Base-by-base conservation (phyloP, 2,888 invertebrate species). In the Chalcis sispes region DNA sequence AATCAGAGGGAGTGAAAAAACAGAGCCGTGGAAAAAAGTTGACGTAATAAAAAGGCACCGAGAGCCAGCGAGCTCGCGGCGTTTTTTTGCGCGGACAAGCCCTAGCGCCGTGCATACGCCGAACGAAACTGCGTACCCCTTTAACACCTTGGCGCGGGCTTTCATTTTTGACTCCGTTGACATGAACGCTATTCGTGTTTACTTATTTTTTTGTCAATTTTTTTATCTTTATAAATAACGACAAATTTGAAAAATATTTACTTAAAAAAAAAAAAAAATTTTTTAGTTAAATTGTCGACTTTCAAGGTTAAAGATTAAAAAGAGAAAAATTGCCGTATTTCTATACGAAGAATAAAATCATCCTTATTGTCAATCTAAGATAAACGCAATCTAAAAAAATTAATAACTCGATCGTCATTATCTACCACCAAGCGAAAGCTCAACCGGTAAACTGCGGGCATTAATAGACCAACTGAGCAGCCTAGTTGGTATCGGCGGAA, bases 1-100 rank as follows among this genome's bases (percentile, higher is more conserved):
- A 62, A 59, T 27, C 76, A 64, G 52, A 59, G 52, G 32, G 69
- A 69, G 85, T 88, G 89, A 73, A 66, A 77, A 59, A 5, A 29
- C 20, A 20, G 76, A 4, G 40, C 48, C 62, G 67, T n/a, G 64
- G 59, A 74, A 71, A 72, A 70, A 67, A 74, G 50, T 72, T 78
- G 32, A 67, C 72, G 40, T 32, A 64, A 66, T 69, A 72, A 75
- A 71, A 73, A 54, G 32, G 52, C 48, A 58, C 40, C 48, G 20
- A 58, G 65, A 46, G 48, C 70, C 67, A 42, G 71, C 4, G 50
- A 40, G 52, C 54, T 18, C 27, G 18, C 15, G 2, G 59, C n/a
- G 48, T 61, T 72, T 66, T 65, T 58, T 58, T 46, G 50, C 20
- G 50, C 50, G 10, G 46, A 20, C 50, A 18, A 50, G 20, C 23